These are phyloP conservation scores for Uria lomvia DNA, from an alignment of 2,113 vertebrate genomes.

Conservation along the genomic window DNA sequence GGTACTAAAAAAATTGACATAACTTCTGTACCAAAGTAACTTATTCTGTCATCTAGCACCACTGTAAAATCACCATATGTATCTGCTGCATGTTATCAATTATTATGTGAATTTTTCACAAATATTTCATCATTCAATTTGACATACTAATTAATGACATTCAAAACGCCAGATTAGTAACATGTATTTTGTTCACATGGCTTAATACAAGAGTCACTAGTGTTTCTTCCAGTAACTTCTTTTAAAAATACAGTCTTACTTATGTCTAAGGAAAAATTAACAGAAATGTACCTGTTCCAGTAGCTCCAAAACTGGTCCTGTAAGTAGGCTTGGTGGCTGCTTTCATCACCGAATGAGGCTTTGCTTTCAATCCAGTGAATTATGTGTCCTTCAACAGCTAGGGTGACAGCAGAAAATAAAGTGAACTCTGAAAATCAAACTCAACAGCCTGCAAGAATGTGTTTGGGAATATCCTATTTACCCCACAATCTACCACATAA, in stretches of 20 bases:
- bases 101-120: not conserved
- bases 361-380: slow-evolving; percentile 99
- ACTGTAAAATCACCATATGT: not conserved
- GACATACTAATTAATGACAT: not conserved
- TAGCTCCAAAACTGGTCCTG: slow-evolving; percentile 99
- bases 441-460: not conserved
- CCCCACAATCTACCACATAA: not conserved
- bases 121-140: not conserved
- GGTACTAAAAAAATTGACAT: not conserved
- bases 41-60: not conserved
- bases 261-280: slow-evolving; percentile 51
- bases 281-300: slow-evolving; percentile 90
- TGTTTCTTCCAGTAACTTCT: slow-evolving; percentile 45
- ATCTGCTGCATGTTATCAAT: not conserved
- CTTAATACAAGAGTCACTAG: slow-evolving; percentile 38
- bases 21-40: not conserved
- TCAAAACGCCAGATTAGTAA: slow-evolving; percentile 26
- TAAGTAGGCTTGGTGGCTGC: slow-evolving; percentile 92
- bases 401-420: slow-evolving; percentile 48
- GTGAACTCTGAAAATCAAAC: slow-evolving; percentile 42
- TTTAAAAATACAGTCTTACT: slow-evolving; percentile 25
- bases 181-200: not conserved
- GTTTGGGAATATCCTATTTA: not conserved
- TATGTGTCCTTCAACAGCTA: slow-evolving; percentile 95
- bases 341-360: slow-evolving; percentile 96